These are phyloP conservation scores for Colius striatus DNA, from an alignment of 2,113 vertebrate species.

Conservation along the genomic window DNA sequence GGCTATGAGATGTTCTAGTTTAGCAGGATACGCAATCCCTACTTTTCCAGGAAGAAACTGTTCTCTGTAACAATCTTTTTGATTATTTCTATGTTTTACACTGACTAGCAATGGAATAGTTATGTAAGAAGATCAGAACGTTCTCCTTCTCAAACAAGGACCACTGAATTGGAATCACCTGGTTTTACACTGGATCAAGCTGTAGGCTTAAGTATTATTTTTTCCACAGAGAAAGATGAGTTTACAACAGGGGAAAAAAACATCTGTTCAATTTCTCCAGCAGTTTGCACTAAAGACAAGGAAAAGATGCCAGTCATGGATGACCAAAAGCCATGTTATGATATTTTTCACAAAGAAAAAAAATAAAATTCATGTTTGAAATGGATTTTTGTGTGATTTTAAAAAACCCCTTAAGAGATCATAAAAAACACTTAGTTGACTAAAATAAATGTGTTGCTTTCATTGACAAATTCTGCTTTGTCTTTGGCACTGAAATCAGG, in stretches of 20 bases:
- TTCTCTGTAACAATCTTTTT: not conserved
- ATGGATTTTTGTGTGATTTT: no score
- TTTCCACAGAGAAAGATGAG: not conserved
- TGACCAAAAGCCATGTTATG: not conserved
- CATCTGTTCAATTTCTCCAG: not conserved
- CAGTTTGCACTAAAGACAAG: not conserved
- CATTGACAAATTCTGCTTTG: not conserved
- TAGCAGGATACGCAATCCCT: not conserved
- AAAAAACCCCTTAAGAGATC: no score
- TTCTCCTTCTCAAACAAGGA: not conserved
- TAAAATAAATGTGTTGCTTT: not conserved
- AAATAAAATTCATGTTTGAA: not conserved
- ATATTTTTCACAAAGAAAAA: not conserved
- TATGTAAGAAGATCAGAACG: rapidly evolving
- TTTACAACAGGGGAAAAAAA: not conserved
- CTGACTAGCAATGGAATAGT: not conserved
- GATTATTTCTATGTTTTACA: not conserved
- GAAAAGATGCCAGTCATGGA: not conserved
- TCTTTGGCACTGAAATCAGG: no score
- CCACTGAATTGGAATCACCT: not conserved
- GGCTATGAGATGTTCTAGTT: not conserved
- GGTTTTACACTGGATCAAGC: not conserved
- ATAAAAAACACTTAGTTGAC: not conserved
- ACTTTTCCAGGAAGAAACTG: not conserved
- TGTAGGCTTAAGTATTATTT: not conserved